Evolutionary conservation across 2,113 vertebrate species (phyloP).

Genomic region (Cyanoderma ruficeps): DNA sequence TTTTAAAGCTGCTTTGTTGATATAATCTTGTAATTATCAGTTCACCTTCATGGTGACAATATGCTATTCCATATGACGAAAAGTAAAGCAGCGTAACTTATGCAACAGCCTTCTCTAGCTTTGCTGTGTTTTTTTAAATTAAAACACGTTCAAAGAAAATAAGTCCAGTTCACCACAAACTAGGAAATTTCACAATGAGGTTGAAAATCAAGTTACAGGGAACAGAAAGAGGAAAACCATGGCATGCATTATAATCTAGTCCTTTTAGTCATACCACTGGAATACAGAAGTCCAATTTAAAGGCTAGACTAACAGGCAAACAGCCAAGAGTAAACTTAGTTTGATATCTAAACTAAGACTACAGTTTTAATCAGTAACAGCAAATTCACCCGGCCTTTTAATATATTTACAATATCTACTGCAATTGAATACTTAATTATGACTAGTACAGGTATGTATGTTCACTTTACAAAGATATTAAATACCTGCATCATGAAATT

Average conservation of each 20-base stretch:
- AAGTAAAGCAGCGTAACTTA: conserved; percentile 69
- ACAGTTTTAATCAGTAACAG: conserved; percentile 59
- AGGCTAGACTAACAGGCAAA: conserved; percentile 72
- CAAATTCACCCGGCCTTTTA: conserved; percentile 61
- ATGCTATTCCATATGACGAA: conserved; percentile 1
- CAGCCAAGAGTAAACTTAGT: conserved; percentile 73
- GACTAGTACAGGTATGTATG: conserved; percentile 61
- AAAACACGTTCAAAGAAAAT: conserved; percentile 41
- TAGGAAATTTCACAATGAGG: conserved; percentile 48
- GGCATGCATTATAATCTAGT: conserved; percentile 74
- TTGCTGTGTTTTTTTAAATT: conserved; percentile 2
- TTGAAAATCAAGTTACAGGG: conserved; percentile 45
- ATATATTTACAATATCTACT: conserved; percentile 71
- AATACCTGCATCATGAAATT: conserved; percentile 80
- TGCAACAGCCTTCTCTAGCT: conserved; percentile 70
- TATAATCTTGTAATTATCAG: conserved; percentile 34
- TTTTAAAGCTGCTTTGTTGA: conserved; percentile 52
- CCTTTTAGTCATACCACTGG: conserved; percentile 69
- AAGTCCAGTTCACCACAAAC: conserved; percentile 85
- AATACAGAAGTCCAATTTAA: conserved; percentile 75
- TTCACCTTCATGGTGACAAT: conserved; percentile 37
- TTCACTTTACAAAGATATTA: conserved; percentile 78
- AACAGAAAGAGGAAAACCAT: background rate
- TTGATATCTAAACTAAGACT: conserved; percentile 74
- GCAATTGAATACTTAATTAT: conserved; percentile 66